Base-by-base conservation (phyloP, 2,888 invertebrate genomes). In the Mythimna ferrago region DNA sequence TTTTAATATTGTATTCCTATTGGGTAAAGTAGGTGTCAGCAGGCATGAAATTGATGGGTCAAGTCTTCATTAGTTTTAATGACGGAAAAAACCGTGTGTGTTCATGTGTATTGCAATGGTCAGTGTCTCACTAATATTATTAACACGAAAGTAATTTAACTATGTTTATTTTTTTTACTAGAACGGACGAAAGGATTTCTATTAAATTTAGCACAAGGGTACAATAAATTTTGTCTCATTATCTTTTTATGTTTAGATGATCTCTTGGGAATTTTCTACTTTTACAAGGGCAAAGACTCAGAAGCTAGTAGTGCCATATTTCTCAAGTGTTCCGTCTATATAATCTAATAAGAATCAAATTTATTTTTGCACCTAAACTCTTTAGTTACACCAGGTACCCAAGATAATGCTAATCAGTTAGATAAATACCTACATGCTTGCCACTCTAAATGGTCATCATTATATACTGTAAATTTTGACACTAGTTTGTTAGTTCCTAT, bases 1-100 rank as follows among this genome's bases (percentile, higher is more conserved):
- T 68, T 6, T 57, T 66, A 62, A 14, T 44, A 71, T 67, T 64
- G 48, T 54, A 58, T 81, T 66, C 63, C 69, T 73, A 76, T 73
- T 84, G 61, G 68, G 26, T 71, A 53, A 10, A n/a, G 5, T 62
- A 44, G 16, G 53, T 63, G 58, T 63, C 41, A 11, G 54, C 35
- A 53, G 57, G 62, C 38, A 54, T 60, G 62, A 61, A 66, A 80
- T 61, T 80, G 56, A 38, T 80, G 16, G 56, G 44, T 66, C 57
- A 73, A 58, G 32, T 56, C 38, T 60, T 61, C 21, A 66, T 81
- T 48, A 64, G 61, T 54, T 57, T 41, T n/a, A 60, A 16, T 65
- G 19, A 67, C 54, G 56, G 53, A 83, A 80, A 80, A 73, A 11
- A 14, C 51, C 19, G 44, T 71, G 16, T 44, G 19, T 60, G 51